phyloP scores from a whole-genome alignment of 1,140 invertebrate genomes.

The Micrasema minimum region DNA sequence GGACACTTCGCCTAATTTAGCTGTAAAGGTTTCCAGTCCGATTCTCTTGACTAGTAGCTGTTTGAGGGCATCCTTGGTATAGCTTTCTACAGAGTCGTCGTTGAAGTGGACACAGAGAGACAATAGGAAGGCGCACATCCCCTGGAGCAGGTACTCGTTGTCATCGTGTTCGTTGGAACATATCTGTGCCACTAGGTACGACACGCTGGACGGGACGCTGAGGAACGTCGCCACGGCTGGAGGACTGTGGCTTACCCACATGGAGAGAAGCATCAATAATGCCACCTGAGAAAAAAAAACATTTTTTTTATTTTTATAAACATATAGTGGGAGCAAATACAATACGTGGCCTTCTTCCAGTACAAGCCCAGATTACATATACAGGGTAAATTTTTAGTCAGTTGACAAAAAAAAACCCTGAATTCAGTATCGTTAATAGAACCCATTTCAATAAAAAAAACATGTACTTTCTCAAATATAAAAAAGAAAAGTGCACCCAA shows the following conservation, averaged over 20 bases:
- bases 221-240: conserved; percentile 87
- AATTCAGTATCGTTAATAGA: too few relatives aligned
- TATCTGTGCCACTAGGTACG: conserved; percentile 84
- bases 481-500: too few relatives aligned
- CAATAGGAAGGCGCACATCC: conserved; percentile 93
- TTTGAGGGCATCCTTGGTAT: conserved; percentile 81
- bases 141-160: conserved; percentile 87
- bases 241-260: conserved; percentile 90
- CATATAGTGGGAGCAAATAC: too few relatives aligned
- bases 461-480: too few relatives aligned
- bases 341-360: too few relatives aligned
- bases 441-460: too few relatives aligned
- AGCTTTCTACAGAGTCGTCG: conserved; percentile 84
- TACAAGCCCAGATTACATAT: too few relatives aligned
- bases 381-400: too few relatives aligned
- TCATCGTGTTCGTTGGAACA: conserved; percentile 86
- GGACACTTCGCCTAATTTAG: conserved; percentile 87
- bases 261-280: conserved; percentile 89
- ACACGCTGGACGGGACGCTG: conserved; percentile 84
- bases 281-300: conserved; percentile 70
- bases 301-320: too few relatives aligned
- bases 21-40: conserved; percentile 89
- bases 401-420: too few relatives aligned
- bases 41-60: conserved; percentile 92
- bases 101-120: conserved; percentile 94